Base-by-base conservation (phyloP, 2,113 vertebrate genomes). In the Capra hircus region DNA sequence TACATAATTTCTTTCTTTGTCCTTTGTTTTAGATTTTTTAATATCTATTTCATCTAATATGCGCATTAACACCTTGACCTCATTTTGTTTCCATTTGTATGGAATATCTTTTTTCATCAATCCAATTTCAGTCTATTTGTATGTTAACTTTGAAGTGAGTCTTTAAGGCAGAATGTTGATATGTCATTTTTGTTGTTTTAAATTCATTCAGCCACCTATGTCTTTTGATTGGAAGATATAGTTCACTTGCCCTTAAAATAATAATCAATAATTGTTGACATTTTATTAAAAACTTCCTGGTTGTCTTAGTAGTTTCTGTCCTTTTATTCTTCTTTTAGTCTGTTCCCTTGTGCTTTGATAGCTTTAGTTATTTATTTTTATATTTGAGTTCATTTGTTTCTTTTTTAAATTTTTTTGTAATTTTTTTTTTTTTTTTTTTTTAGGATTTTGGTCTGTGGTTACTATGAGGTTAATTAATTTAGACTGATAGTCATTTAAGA, bases 21-120 rank as follows among this genome's bases (percentile, higher is more conserved):
- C 36, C 21, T 25, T 74, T 74, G 11, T 74, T 40, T 40, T 40
- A 40, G 5, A 74, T 74, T 13, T 40, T 74, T 40, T 13, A 36
- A 25, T 40, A 13, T 13, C 21, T 74, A 40, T 40, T 74, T 74
- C 23, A 11, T 74, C 36, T 74, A 19, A 71, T 36, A 71, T 71
- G 6, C 0, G 0, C 7, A 40, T 40, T 74, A 40, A 74, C 28
- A 40, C 21, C 36, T 36, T 40, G 36, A 25, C 21, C 21, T 74
- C 5, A 11, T 74, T 74, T 74, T 40, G 67, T 40, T 74, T 40
- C 36, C 67, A 40, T 74, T 74, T 40, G 10, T 13, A 40, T 13
- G 21, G 36, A 74, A 13, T 74, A 25, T 7, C 4, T 48, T 74
- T 71, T 23, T 40, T 25, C 21, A 74, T 74, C 36, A 23, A 36